These are phyloP conservation scores for Fistularia tabacaria DNA, from an alignment of 2,797 vertebrate species.

Conservation along the genomic window DNA sequence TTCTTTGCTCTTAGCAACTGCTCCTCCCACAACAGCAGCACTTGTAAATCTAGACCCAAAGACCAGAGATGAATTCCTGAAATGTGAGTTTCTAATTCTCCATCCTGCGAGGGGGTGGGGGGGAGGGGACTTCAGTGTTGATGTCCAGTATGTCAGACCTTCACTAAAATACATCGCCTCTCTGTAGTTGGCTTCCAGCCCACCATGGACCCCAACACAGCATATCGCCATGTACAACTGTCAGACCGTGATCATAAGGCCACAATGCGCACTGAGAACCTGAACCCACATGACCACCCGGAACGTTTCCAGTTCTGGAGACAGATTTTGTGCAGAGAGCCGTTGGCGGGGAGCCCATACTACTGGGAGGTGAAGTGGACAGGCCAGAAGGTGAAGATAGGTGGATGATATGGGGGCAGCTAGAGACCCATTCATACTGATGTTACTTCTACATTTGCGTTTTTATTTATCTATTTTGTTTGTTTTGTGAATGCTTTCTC, in stretches of 20 bases:
- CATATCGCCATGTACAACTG: conserved; percentile 67
- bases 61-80: conserved; percentile 72
- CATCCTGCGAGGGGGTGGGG: too few species aligned
- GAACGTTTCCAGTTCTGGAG: conserved; percentile 78
- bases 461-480: too few species aligned
- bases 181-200: conserved; percentile 67
- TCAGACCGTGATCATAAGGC: conserved; percentile 64
- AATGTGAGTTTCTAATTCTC: conserved; percentile 65
- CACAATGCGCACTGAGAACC: conserved; percentile 61
- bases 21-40: conserved; percentile 12
- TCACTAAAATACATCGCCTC: conserved; percentile 1
- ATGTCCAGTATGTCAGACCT: background rate
- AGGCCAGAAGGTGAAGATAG: conserved; percentile 60
- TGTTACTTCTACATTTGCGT: too few species aligned
- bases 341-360: conserved; percentile 71
- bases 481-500: too few species aligned
- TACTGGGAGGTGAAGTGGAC: conserved; percentile 82
- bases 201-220: conserved; percentile 71
- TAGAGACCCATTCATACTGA: too few species aligned
- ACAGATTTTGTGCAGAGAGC: conserved; percentile 74
- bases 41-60: conserved; percentile 58
- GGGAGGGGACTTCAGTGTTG: too few species aligned
- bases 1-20: conserved; percentile 28
- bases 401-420: too few species aligned
- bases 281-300: conserved; percentile 65